Percentiles rank a stretch among this genome's conserved stretches.
Conservation (phyloP, 2,797 vertebrate genomes). For the Hylomyscus alleni region DNA sequence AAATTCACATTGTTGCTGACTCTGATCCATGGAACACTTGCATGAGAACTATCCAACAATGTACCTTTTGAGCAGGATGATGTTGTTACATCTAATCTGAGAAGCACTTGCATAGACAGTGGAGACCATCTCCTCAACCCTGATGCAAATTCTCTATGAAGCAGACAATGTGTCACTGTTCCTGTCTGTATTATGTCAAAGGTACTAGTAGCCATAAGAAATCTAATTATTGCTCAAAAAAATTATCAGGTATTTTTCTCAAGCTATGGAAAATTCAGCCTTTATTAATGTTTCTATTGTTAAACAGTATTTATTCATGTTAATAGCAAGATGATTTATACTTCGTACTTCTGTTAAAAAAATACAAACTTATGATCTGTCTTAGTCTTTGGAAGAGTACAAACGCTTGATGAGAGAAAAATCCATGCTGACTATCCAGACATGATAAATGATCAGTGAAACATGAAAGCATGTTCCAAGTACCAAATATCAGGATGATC, state of each 20-base stretch:
- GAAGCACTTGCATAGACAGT: neutral
- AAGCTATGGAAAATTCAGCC: neutral
- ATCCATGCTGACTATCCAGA: neutral
- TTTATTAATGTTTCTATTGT: constrained; percentile 2
- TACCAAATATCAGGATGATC: neutral
- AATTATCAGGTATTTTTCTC: constrained; percentile 37
- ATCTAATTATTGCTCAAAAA: constrained; percentile 31
- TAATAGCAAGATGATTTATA: constrained; percentile 23
- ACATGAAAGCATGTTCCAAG: neutral
- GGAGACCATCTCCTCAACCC: neutral
- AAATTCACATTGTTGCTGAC: neutral
- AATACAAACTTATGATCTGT: constrained; percentile 10
- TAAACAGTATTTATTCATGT: neutral
- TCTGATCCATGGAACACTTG: neutral
- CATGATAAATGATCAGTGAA: neutral
- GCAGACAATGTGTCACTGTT: constrained; percentile 1
- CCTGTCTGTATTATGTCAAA: constrained; percentile 42
- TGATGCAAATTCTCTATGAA: constrained; percentile 24
- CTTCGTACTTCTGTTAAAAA: neutral
- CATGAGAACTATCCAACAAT: constrained; percentile 51
- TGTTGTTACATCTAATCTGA: constrained; percentile 59
- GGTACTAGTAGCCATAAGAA: neutral
- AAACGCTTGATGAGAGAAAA: constrained; percentile 27
- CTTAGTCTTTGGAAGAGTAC: neutral
- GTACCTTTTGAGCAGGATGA: constrained; percentile 58